Evolutionary conservation across 2,797 vertebrate species (phyloP).

Genomic region (Urocyon cinereoargenteus): DNA sequence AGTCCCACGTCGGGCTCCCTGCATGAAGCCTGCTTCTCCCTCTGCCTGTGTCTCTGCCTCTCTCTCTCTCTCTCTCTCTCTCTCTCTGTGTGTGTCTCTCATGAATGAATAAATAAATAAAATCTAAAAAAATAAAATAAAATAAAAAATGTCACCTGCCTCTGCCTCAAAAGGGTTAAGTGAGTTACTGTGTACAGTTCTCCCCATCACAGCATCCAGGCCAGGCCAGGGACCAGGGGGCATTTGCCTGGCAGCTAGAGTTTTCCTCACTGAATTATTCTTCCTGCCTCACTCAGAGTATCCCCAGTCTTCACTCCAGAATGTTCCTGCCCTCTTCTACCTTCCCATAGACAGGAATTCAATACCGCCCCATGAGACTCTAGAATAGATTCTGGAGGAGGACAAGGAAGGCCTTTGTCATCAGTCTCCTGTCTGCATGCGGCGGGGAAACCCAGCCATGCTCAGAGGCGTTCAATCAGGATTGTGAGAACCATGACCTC

Average conservation of each 20-base stretch:
- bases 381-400: background rate
- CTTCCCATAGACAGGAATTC: background rate
- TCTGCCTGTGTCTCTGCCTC: background rate
- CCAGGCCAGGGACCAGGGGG: background rate
- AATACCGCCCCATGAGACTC: background rate
- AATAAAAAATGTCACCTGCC: background rate
- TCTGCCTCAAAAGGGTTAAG: background rate
- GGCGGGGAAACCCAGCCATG: background rate
- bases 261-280: background rate
- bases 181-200: background rate
- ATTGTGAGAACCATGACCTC: accelerated
- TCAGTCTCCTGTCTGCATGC: background rate
- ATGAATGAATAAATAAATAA: background rate
- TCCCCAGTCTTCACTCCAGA: slow-evolving; percentile 11
- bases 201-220: background rate
- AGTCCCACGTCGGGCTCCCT: accelerated
- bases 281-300: background rate
- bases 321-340: background rate
- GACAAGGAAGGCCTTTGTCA: background rate
- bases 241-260: background rate
- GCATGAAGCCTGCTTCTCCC: background rate
- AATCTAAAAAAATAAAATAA: background rate
- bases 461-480: background rate
- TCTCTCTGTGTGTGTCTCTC: background rate
- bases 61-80: background rate